Evolutionary conservation across 2,888 invertebrate species (phyloP), one percentile per base, ranked within the genome.

Genomic region (Rotaria socialis): DNA sequence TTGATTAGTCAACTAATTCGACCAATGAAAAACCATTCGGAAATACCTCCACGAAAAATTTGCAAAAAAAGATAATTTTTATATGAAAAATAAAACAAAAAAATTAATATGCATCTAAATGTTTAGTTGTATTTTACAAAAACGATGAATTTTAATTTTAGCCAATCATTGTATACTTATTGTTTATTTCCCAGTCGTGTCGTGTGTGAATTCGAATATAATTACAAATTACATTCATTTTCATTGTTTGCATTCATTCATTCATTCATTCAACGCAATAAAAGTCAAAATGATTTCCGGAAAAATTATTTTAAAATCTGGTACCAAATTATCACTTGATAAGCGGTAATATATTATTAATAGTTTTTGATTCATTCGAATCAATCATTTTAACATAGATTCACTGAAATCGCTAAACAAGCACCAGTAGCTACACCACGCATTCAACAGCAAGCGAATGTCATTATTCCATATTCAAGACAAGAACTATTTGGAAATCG

Each of bases 381-480:
- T 55, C 2, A 55, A 55, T 2, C 16, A 11, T 16, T 35, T 67
- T 2, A 2, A 67, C 35, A 27, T 80, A 80, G 80, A 80, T 80
- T 80, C 14, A n/a, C 19, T 43, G 80, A 80, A 47, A 80, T 80
- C n/a, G 80, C 80, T 4, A 80, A 80, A n/a, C 80, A 47, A n/a
- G n/a, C 80, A 80, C 80, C 80, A 47, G 2, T 19, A 67, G 11
- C n/a, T 27, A 16, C 56, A 41, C 67, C 67, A 35, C 67, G 67
- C 24, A 67, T 67, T 7, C 35, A 67, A 19, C 80, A 43, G n/a
- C 80, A 80, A 47, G 47, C 67, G 6, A 67, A 67, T 67, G 27
- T 67, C 35, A 67, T 67, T 35, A 67, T 67, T 67, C 67, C 67
- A 35, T 14, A 16, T 67, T 27, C 67, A 35, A 67, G 47, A 80